phyloP scores from a whole-genome alignment of 2,888 invertebrate genomes.

The Acrobasis suavella region DNA sequence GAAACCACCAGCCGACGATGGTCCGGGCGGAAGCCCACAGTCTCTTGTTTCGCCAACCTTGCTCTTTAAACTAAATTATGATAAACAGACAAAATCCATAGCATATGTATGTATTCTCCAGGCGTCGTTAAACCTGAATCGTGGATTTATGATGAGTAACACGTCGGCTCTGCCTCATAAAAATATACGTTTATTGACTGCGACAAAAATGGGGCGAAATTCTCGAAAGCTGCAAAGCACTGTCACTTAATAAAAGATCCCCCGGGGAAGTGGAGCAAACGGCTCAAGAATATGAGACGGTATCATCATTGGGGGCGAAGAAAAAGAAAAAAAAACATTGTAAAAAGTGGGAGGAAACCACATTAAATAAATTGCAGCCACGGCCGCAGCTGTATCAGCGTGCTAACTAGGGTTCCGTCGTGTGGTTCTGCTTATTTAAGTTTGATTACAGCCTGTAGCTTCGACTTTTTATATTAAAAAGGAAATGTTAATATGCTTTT shows the following conservation, averaged over 20 bases:
- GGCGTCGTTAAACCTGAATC: slow-evolving; percentile 30
- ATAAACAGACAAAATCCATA: not conserved
- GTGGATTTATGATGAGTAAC: slow-evolving; percentile 33
- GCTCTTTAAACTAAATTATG: not conserved
- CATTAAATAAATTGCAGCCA: slow-evolving; percentile 78
- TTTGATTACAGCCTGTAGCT: not conserved
- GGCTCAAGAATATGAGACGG: slow-evolving; percentile 74
- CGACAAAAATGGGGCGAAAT: slow-evolving; percentile 40
- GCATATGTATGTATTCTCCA: slow-evolving; percentile 28
- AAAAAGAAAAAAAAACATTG: slow-evolving; percentile 63
- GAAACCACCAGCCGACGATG: no score
- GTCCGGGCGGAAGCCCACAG: no score
- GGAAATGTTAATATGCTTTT: no score
- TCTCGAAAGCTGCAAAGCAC: slow-evolving; percentile 57
- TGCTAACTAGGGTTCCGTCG: slow-evolving; percentile 40
- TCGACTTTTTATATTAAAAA: no score
- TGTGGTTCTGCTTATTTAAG: not conserved
- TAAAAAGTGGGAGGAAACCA: slow-evolving; percentile 64
- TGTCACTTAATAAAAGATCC: slow-evolving; percentile 75
- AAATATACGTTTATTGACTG: slow-evolving; percentile 41
- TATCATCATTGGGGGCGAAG: slow-evolving; percentile 56
- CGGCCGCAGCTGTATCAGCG: slow-evolving; percentile 56
- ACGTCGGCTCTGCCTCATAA: slow-evolving; percentile 31
- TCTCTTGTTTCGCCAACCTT: no score
- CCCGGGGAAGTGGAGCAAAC: slow-evolving; percentile 68